A percentile compares a stretch with the other conserved stretches of the same genome.
These are phyloP conservation scores for Seriola aureovittata DNA, from an alignment of 2,113 vertebrate species.

Conservation along the genomic window DNA sequence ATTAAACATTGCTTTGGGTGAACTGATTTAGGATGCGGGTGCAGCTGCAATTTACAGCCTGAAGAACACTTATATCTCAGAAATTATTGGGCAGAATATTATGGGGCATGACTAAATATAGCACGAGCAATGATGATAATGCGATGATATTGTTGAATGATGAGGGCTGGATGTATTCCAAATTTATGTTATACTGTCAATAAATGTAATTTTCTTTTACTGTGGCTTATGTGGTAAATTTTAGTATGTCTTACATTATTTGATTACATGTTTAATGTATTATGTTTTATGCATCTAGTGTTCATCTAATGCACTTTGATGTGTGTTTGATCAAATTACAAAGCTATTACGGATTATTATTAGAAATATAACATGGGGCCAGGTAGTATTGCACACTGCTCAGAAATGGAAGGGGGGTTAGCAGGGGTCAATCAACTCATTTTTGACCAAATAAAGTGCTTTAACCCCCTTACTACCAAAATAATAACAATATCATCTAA, in stretches of 20 bases:
- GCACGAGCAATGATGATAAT: neutral
- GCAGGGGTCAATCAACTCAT: neutral
- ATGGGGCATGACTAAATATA: constrained; percentile 3
- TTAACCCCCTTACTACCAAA: no score
- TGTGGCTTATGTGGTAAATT: neutral
- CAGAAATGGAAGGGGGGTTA: no score
- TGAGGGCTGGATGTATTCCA: neutral
- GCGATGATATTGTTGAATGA: neutral
- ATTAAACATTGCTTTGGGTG: constrained; percentile 16
- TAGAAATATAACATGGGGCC: neutral
- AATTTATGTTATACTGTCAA: neutral
- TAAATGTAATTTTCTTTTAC: neutral
- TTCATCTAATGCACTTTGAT: neutral
- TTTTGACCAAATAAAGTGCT: neutral
- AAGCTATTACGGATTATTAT: neutral
- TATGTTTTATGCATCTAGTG: neutral
- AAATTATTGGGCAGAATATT: constrained; percentile 13
- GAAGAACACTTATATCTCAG: neutral
- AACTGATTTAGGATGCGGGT: constrained; percentile 41
- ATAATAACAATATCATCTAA: neutral
- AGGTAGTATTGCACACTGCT: no score
- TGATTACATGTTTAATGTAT: neutral
- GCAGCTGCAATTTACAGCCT: constrained; percentile 15
- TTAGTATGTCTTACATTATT: neutral
- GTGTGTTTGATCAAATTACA: neutral